These are phyloP conservation scores for Pseudocheirus occidentalis DNA, from an alignment of 2,797 vertebrate genomes.

Conservation along the genomic window DNA sequence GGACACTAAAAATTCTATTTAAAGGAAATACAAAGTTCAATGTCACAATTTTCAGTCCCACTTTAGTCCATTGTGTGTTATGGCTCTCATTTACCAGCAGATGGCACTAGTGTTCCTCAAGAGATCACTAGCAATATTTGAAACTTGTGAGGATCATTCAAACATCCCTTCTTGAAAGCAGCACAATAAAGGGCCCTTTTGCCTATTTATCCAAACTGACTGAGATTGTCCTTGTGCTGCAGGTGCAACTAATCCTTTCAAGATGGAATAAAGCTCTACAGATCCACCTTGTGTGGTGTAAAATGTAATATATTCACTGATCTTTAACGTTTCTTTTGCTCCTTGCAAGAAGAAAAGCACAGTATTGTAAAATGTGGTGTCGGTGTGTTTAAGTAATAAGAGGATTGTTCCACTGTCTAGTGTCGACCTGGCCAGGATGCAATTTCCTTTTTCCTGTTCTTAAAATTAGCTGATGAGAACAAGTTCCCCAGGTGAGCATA, in stretches of 20 bases:
- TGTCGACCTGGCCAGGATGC: conserved; percentile 75
- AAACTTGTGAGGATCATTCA: neutral
- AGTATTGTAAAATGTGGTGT: conserved; percentile 57
- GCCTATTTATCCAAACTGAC: conserved; percentile 55
- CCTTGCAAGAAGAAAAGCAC: conserved; percentile 67
- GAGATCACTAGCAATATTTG: neutral
- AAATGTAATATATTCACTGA: conserved; percentile 67
- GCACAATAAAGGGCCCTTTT: conserved; percentile 38
- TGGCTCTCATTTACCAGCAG: conserved; percentile 73
- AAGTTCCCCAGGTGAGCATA: conserved; percentile 78
- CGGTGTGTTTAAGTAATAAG: conserved; percentile 83
- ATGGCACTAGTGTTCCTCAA: conserved; percentile 81
- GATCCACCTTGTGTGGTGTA: conserved; percentile 71
- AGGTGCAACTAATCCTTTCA: conserved; percentile 86
- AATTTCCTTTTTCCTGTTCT: conserved; percentile 88
- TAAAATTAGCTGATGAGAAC: conserved; percentile 81
- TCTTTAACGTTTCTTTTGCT: conserved; percentile 77
- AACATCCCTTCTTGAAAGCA: neutral
- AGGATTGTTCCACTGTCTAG: conserved; percentile 77
- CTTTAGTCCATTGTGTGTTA: neutral
- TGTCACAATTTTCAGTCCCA: neutral
- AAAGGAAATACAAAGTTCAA: neutral
- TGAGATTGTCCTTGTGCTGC: conserved; percentile 77
- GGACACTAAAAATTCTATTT: neutral
- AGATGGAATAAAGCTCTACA: conserved; percentile 81